Percentiles rank a stretch among this genome's conserved stretches.
Evolutionary conservation across 2,888 invertebrate species (phyloP).

Genomic region (Watsonalla binaria): DNA sequence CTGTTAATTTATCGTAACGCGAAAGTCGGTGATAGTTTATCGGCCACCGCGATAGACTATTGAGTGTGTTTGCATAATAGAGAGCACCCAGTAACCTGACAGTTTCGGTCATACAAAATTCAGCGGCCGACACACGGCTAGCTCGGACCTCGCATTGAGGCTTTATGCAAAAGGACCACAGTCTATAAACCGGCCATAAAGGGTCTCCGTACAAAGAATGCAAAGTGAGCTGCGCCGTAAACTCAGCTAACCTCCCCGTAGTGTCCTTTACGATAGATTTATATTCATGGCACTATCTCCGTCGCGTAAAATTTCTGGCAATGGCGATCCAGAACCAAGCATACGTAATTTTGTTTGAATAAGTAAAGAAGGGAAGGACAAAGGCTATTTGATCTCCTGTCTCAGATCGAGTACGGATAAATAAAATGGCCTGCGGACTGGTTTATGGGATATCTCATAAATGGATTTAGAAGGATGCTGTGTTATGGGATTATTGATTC

Average conservation of each 20-base stretch:
- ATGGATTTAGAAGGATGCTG: slow-evolving; percentile 65
- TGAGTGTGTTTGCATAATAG: slow-evolving; percentile 8
- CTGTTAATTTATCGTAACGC: neutral
- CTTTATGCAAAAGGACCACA: slow-evolving; percentile 72
- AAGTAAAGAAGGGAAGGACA: slow-evolving; percentile 76
- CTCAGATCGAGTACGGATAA: slow-evolving; percentile 55
- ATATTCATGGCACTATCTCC: slow-evolving; percentile 78
- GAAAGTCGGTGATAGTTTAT: neutral
- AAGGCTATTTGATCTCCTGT: slow-evolving; percentile 76
- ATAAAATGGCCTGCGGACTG: slow-evolving; percentile 60
- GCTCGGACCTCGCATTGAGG: slow-evolving; percentile 40
- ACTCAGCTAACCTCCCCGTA: slow-evolving; percentile 61
- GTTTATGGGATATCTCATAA: slow-evolving; percentile 70
- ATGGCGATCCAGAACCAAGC: slow-evolving; percentile 75
- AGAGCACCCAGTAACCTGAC: slow-evolving; percentile 8
- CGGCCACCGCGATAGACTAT: neutral
- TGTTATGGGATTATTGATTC: slow-evolving; percentile 63
- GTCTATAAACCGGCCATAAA: slow-evolving; percentile 74
- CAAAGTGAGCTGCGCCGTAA: slow-evolving; percentile 75
- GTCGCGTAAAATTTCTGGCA: slow-evolving; percentile 77
- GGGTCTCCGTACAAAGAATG: slow-evolving; percentile 72
- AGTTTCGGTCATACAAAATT: slow-evolving; percentile 21
- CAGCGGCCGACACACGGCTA: slow-evolving; percentile 19
- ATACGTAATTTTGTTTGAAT: slow-evolving; percentile 80
- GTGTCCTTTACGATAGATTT: slow-evolving; percentile 77